Evolutionary conservation across 2,797 vertebrate species (phyloP), one percentile per base, ranked within the genome.

Genomic region (Uromys caudimaculatus): DNA sequence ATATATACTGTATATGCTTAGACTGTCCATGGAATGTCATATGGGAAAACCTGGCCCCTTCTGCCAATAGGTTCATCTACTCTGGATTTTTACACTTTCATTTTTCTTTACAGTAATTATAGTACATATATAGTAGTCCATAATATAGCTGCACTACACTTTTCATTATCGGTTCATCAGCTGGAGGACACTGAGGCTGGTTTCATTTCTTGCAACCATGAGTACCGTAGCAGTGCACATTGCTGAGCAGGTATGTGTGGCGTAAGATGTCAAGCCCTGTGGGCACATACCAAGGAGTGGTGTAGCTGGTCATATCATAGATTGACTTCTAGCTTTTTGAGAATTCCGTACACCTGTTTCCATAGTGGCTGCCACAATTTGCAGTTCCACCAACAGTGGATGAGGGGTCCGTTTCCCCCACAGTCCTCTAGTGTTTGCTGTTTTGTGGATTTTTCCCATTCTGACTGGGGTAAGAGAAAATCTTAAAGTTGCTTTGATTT

Each of bases 41-140:
- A 29, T 29, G 87, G 50, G 82, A 90, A 94, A 94, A 88, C 6
- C 32, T 56, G 10, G 76, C 58, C 62, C 27, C 14, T 94, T 96
- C 32, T 90, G 35, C 35, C 50, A 88, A 3, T 62, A 7, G 83
- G 14, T 50, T 89, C 4, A 50, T 95, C 8, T 91, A 44, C 78
- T 92, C 41, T 89, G 82, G 92, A 88, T 79, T 85, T 85, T 1
- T 29, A 78, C 9, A 44, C 23, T 24, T 82, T 58, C n/a, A 14
- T 82, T 41, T 75, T 75, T 75, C 38, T 75, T 75, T 75, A 44
- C 38, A 75, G 21, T 19, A 69, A 69, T n/a, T 69, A 64, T 32
- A 64, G 29, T 64, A 32, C n/a, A 38, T 7, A n/a, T 7, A n/a
- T 71, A 71, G 21, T 75, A 75, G 38, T 75, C 10, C 21, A 12